Base-by-base conservation (phyloP, 2,113 vertebrate species). In the Triplophysa rosa region DNA sequence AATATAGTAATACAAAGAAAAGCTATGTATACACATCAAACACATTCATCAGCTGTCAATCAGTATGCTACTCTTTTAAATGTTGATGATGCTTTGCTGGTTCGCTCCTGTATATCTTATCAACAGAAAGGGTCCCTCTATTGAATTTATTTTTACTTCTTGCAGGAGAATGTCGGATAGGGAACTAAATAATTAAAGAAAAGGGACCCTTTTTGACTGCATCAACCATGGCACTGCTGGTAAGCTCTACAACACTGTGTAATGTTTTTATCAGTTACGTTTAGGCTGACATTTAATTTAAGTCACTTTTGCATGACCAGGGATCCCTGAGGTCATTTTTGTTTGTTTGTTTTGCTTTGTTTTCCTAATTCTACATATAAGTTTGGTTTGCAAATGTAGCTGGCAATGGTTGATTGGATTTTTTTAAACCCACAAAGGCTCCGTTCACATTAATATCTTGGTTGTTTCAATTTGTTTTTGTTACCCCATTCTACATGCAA, bases 111-210 rank as follows among this genome's bases (percentile, higher is more conserved):
- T 86, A 88, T 90, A 89, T 88, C 83, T 90, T 88, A 82, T 90
- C 89, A 87, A 91, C 90, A 90, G 90, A 92, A 93, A 93, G 92
- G 93, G 91, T 92, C 93, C 93, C 92, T 90, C 85, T 86, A 92
- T 90, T 93, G 87, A 93, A 93, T 93, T 91, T 94, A 92, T 93
- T 91, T 93, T 87, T 93, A 91, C 93, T 91, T 93, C 92, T 94
- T 94, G 92, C 93, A 94, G 93, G 93, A 93, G 90, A 93, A 89
- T 93, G 92, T 94, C 93, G 92, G 93, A 93, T 94, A 94, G 93
- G 93, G 93, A 93, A 90, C 87, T 94, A 93, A 94, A 93, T 94
- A 94, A 94, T 94, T 94, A 94, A 94, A 93, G 92, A 90, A 92
- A 90, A 94, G 92, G 92, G 93, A 91, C 92, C 91, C 92, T 93